Conservation (phyloP, 1,140 invertebrate genomes). For the Aricia agestis region DNA sequence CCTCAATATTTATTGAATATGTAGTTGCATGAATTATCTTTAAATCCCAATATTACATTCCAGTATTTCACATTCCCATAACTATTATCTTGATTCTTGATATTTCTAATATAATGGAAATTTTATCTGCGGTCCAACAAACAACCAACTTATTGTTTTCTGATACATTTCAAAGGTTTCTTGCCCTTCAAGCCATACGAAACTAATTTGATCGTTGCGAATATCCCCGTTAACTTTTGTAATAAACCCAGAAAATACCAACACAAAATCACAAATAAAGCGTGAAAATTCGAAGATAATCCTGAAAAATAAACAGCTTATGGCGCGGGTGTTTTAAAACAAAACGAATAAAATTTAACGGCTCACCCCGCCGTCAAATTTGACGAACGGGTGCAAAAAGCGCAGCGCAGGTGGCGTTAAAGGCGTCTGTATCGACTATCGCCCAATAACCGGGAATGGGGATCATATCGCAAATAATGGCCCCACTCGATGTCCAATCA, state of each 20-base stretch:
- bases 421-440: conserved; percentile 28
- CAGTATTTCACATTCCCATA: too few relatives aligned
- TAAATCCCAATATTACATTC: too few relatives aligned
- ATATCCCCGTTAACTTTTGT: background rate
- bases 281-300: background rate
- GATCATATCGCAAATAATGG: conserved; percentile 21
- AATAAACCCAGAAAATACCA: background rate
- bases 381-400: conserved; percentile 47
- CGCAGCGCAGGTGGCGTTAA: conserved; percentile 46
- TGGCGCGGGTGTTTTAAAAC: conserved; percentile 21
- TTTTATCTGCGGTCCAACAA: background rate
- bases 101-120: background rate
- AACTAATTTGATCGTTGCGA: background rate
- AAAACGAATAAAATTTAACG: conserved; percentile 63
- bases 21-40: too few relatives aligned
- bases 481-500: conserved; percentile 34
- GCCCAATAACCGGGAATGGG: conserved; percentile 25
- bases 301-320: conserved; percentile 19
- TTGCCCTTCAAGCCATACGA: background rate
- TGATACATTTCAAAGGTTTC: conserved; percentile 11
- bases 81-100: too few relatives aligned
- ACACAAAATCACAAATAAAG: background rate
- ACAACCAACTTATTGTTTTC: background rate
- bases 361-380: conserved; percentile 42
- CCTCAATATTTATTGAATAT: too few relatives aligned